Base-by-base conservation (phyloP, 2,797 vertebrate genomes). In the Acanthurus leucopareius region DNA sequence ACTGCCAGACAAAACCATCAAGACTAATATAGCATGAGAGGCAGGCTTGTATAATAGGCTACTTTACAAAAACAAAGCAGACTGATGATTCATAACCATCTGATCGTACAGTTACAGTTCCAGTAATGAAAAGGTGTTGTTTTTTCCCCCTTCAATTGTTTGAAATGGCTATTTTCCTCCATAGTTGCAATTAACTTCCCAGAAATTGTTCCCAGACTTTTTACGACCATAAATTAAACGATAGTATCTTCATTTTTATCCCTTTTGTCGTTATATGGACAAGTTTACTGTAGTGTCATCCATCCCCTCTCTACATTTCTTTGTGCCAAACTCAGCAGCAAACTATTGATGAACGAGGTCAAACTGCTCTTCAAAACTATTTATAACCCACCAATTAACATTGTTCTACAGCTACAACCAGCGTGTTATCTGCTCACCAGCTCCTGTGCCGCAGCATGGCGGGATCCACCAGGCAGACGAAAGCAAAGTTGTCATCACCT, bases 381-480 rank as follows among this genome's bases (percentile, higher is more conserved):
- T 25, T 10, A 28, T 22, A 48, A 76, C 45, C 1, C 53, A 56
- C 40, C 2, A 11, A 20, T 58, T 4, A 42, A 16, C 22, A 22
- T 4, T n/a, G 1, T 13, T 14, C 0, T 42, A 10, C 40, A 42
- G 40, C 40, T 42, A 10, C 40, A 1, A 11, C 5, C 19, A 11
- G 5, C 0, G 9, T 20, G 4, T 15, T 32, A 19, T 60, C 2
- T 4, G 94, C 97, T 97, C 87, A 99, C 98, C 98, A 11, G 98
- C 98, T 1, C 97, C 98, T 0, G 98, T 99, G 56, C 98, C 98
- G 53, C 98, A 99, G 88, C 97, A 98, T 3, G 97, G 97, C 0
- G 98, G 98, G 77, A 99, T 97, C 98, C 98, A 99, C 98, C 98
- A 99, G 53, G 98, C 97, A 0, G 98, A 98, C 14, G 97, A 97